Evolutionary conservation across 2,888 invertebrate species (phyloP).

Genomic region (Trissolcus brochymenae): DNA sequence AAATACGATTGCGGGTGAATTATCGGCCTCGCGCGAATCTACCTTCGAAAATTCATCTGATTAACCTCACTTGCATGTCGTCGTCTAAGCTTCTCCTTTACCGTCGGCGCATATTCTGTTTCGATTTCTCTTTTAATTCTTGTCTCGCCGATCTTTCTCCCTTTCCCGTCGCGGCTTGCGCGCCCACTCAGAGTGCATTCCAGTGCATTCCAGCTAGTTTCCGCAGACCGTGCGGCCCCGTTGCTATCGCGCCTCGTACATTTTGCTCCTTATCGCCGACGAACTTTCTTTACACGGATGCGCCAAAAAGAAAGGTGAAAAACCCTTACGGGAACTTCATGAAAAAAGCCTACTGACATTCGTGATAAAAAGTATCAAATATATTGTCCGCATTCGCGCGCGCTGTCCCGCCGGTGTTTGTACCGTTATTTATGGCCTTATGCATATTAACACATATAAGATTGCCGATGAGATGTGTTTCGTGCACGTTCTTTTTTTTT

Average conservation of each 20-base stretch:
- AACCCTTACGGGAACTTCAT: constrained; percentile 49
- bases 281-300: constrained; percentile 54
- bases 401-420: constrained; percentile 18
- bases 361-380: constrained; percentile 53
- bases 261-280: constrained; percentile 55
- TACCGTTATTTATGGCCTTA: constrained; percentile 45
- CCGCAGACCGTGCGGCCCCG: constrained; percentile 41
- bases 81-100: constrained; percentile 61
- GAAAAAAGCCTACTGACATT: constrained; percentile 51
- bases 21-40: constrained; percentile 25
- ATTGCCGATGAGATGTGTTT: constrained; percentile 51
- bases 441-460: constrained; percentile 47
- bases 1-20: too few relatives aligned
- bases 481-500: constrained; percentile 8
- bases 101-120: constrained; percentile 41
- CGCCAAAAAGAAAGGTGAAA: constrained; percentile 49
- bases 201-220: constrained; percentile 55
- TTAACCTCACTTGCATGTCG: constrained; percentile 73
- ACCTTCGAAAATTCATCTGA: constrained; percentile 68
- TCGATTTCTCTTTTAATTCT: constrained; percentile 43
- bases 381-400: constrained; percentile 40
- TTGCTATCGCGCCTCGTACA: constrained; percentile 54
- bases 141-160: constrained; percentile 20
- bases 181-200: constrained; percentile 58
- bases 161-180: constrained; percentile 25